Evolutionary conservation across 2,113 vertebrate genomes (phyloP).

Genomic region (Maccullochella peelii): DNA sequence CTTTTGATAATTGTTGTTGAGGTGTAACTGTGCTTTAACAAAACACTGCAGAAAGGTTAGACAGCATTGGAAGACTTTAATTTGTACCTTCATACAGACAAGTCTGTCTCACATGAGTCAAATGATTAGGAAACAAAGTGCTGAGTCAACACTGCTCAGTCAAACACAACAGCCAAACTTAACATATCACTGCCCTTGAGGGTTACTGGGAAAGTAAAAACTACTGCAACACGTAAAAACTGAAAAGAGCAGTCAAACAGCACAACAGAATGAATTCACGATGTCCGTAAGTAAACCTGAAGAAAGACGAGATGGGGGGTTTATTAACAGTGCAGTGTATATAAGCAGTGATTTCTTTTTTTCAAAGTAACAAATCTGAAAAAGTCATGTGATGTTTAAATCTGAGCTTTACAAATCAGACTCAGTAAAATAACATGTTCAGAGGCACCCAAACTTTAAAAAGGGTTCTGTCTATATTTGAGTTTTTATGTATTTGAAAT

Average conservation of each 20-base stretch:
- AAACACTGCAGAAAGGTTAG: neutral
- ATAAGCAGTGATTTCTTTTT: no score
- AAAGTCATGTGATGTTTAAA: neutral
- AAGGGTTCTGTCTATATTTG: neutral
- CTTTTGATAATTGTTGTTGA: neutral
- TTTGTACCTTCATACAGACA: slow-evolving; percentile 5
- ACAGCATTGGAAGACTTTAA: slow-evolving; percentile 16
- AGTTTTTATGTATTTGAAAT: neutral
- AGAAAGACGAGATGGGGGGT: neutral
- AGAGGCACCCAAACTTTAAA: neutral
- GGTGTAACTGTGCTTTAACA: neutral
- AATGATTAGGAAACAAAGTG: slow-evolving; percentile 17
- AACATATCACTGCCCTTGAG: neutral
- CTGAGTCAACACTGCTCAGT: neutral
- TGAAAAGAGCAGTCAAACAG: slow-evolving; percentile 10
- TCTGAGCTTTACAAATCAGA: neutral
- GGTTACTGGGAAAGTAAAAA: slow-evolving; percentile 1
- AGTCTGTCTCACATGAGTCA: neutral
- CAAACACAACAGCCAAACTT: slow-evolving; percentile 22
- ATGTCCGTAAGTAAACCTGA: slow-evolving; percentile 14
- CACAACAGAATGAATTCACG: neutral
- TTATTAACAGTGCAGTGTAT: no score
- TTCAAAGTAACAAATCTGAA: neutral
- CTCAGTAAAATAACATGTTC: neutral
- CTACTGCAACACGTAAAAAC: neutral